Conservation (phyloP, 2,113 vertebrate genomes). For the Macroglossus sobrinus region DNA sequence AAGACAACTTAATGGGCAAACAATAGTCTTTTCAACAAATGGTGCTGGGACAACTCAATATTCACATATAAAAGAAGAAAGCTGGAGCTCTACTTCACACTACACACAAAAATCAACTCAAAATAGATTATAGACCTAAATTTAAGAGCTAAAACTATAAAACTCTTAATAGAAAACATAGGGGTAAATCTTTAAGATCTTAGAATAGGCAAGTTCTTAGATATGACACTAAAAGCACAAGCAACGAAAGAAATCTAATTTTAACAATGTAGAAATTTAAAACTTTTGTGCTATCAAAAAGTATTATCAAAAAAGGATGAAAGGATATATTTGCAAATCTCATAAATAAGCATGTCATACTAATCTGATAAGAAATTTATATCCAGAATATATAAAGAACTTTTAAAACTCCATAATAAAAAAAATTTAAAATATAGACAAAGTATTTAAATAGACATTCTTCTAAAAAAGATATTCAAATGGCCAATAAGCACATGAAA, state of each 20-base stretch:
- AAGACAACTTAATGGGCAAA: not conserved
- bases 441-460: not conserved
- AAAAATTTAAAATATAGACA: not conserved
- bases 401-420: not conserved
- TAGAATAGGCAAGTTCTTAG: not conserved
- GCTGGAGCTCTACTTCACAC: not conserved
- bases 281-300: not conserved
- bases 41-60: not conserved
- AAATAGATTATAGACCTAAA: not conserved
- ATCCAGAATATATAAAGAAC: not conserved
- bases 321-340: constrained; percentile 20
- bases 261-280: not conserved
- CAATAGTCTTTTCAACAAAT: not conserved
- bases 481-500: not conserved
- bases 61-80: not conserved
- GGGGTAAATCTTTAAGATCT: not conserved
- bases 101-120: not conserved
- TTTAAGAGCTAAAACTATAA: not conserved
- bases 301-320: not conserved
- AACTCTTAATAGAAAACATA: not conserved
- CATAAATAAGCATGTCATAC: not conserved
- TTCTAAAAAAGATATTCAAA: not conserved
- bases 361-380: not conserved
- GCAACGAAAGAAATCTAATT: not conserved
- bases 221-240: not conserved